Evolutionary conservation across 1,140 invertebrate genomes (phyloP), one percentile per base, ranked within the genome.

Genomic region (Euborellia annulipes): DNA sequence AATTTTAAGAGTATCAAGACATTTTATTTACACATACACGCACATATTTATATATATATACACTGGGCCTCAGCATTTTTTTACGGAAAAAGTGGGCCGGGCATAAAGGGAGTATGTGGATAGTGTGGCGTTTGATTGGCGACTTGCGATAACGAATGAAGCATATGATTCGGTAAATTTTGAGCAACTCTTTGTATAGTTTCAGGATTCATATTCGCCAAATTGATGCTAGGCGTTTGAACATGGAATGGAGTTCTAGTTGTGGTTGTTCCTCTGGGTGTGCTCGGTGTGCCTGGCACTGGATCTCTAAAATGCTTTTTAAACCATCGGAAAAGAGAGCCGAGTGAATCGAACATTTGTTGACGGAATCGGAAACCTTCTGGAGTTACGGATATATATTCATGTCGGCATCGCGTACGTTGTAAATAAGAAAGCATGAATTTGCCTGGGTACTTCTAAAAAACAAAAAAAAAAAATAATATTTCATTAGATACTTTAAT

Each of bases 261-360:
- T 4, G 68, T 66, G 19, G 70, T 67, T 52, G 71, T 67, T 2
- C 63, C 62, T 36, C 76, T 67, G 0, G 80, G 80, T 17, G 83
- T 82, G 57, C 46, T 72, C 0, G 85, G 85, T 13, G 85, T 87
- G 2, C 75, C 73, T 9, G 87, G 86, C 40, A 88, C 74, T 0
- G 89, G 83, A 57, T 96, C 90, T 41, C 87, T 68, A 68, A 93
- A 98, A 59, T 98, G 91, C 62, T 93, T 87, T 60, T 98, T 98
- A 62, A 98, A 99, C 92, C 93, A 99, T 41, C 84, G 76, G 51
- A 99, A 75, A 7, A 98, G 59, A 2, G 79, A 75, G 44, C 76
- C 79, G 0, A 98, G 66, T 1, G 82, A 80, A 44, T 83, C 78
- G 62, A 98, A 97, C 54, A 82, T 78, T 59, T 91, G 82, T 43